These are phyloP conservation scores for Diachasmimorpha longicaudata DNA, from an alignment of 1,140 invertebrate genomes.

Conservation along the genomic window DNA sequence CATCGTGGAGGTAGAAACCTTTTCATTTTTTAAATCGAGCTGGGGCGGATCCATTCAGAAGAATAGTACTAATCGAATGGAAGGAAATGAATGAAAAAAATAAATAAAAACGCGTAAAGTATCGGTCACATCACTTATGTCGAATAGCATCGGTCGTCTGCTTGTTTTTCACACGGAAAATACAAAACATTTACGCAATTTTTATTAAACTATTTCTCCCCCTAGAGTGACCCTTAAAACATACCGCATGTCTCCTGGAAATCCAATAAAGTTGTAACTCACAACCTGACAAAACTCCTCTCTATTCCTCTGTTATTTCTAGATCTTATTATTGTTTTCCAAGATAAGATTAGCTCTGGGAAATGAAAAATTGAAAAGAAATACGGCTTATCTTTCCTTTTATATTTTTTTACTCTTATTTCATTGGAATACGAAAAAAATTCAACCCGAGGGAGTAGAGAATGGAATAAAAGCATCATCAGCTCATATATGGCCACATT, in stretches of 20 bases:
- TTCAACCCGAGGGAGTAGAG: not conserved
- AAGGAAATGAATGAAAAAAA: no score
- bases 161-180: no score
- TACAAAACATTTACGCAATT: no score
- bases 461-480: not conserved
- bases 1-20: no score
- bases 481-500: not conserved
- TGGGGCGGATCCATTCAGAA: no score
- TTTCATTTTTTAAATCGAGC: no score
- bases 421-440: not conserved
- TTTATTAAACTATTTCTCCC: no score
- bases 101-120: no score
- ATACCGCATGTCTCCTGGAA: not conserved
- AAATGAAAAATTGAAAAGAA: not conserved
- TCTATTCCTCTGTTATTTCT: not conserved
- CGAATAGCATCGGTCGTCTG: no score
- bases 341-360: not conserved
- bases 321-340: not conserved
- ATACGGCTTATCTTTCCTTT: not conserved
- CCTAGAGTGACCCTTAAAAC: no score
- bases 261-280: conserved; percentile 4
- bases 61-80: no score
- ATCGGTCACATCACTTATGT: no score
- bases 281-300: not conserved
- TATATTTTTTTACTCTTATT: not conserved